These are phyloP conservation scores for Aplysina aerophoba DNA, from an alignment of 37 sponge, comb jelly and placozoan genomes.

Conservation along the genomic window DNA sequence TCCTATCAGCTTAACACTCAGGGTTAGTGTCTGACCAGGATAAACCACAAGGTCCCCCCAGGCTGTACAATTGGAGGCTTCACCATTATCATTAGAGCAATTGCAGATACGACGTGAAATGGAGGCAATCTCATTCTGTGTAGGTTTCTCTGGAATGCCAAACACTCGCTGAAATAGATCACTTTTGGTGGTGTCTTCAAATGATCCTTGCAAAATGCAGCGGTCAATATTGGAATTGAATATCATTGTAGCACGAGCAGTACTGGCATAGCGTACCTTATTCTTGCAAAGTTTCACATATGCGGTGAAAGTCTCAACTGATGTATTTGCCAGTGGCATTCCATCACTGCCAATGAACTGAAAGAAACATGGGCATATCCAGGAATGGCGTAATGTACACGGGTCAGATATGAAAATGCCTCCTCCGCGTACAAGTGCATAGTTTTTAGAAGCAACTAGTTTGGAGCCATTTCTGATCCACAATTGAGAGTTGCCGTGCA, in stretches of 20 bases:
- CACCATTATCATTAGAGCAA: neutral
- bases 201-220: neutral
- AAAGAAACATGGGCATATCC: conserved; percentile 9
- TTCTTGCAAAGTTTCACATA: neutral
- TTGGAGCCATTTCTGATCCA: neutral
- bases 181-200: neutral
- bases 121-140: neutral
- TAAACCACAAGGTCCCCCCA: neutral
- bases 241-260: neutral
- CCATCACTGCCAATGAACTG: conserved; percentile 14
- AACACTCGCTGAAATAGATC: neutral
- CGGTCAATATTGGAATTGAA: conserved; percentile 8
- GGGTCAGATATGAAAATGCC: neutral
- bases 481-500: neutral
- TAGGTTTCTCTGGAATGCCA: neutral
- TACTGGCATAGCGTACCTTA: neutral
- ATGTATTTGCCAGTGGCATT: neutral
- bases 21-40: neutral
- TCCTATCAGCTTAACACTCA: neutral
- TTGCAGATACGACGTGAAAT: neutral
- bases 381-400: neutral
- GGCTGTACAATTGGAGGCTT: neutral
- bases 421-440: conserved; percentile 4
- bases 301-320: neutral
- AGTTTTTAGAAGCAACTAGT: neutral